phyloP scores from a whole-genome alignment of 2,797 vertebrate genomes.

The Pyrocephalus nanus region DNA sequence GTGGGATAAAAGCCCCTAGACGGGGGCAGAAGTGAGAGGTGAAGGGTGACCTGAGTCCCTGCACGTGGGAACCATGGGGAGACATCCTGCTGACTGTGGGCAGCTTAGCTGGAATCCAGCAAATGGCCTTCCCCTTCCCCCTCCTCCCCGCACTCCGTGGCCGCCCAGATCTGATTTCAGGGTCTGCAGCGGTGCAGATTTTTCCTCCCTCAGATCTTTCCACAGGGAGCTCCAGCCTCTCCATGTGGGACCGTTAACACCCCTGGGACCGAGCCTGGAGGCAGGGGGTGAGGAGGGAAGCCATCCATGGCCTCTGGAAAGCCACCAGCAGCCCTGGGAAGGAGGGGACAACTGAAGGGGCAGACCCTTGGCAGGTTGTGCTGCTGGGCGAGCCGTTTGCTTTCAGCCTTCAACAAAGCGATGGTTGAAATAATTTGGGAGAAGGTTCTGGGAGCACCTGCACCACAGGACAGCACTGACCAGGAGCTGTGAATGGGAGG shows the following conservation, averaged over 20 bases:
- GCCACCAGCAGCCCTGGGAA: not conserved
- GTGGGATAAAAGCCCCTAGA: not conserved
- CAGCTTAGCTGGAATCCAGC: not conserved
- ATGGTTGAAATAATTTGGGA: not conserved
- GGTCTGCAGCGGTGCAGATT: not conserved
- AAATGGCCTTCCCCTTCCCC: not conserved
- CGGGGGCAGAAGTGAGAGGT: not conserved
- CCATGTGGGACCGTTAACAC: not conserved
- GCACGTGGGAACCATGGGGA: not conserved
- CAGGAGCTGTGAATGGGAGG: not conserved
- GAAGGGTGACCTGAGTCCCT: not conserved
- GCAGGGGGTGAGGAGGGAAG: not conserved
- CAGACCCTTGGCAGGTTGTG: not conserved
- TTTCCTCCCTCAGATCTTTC: slow-evolving; percentile 35
- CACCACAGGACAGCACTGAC: fast-evolving
- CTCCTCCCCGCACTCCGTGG: not conserved
- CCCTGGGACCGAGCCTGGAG: not conserved
- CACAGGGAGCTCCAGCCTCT: not conserved
- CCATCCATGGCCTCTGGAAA: not conserved
- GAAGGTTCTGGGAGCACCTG: not conserved
- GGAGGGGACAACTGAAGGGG: not conserved
- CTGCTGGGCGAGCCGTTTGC: fast-evolving
- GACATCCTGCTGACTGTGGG: not conserved
- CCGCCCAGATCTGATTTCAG: slow-evolving; percentile 47
- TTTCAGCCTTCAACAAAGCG: not conserved